Evolutionary conservation across 2,888 invertebrate genomes (phyloP).

Genomic region (Pterostichus madidus): DNA sequence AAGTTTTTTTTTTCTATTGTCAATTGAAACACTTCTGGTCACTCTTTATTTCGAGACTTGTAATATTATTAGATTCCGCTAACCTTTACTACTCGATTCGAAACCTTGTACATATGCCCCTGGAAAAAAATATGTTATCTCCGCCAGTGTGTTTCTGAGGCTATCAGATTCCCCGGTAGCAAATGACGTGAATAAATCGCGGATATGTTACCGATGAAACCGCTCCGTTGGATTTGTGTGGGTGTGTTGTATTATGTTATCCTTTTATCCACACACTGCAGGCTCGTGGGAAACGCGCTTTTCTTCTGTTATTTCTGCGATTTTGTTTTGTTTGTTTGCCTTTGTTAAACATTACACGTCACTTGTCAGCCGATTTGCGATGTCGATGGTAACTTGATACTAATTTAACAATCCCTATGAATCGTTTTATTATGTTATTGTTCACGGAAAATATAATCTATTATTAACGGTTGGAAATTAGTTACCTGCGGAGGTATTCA

Average conservation of each 20-base stretch:
- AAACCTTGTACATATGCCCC: background rate
- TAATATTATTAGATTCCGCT: too few species aligned
- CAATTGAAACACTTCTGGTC: too few species aligned
- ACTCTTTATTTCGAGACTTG: too few species aligned
- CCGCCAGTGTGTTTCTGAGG: background rate
- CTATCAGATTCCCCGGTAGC: slow-evolving; percentile 54
- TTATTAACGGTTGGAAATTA: slow-evolving; percentile 21
- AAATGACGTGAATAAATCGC: slow-evolving; percentile 58
- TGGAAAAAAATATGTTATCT: background rate
- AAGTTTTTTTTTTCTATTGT: too few species aligned
- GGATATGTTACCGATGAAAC: slow-evolving; percentile 30
- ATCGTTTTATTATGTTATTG: slow-evolving; percentile 9
- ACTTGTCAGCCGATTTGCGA: slow-evolving; percentile 60
- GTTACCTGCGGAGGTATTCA: slow-evolving; percentile 32
- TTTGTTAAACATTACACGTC: slow-evolving; percentile 55
- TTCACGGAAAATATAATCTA: slow-evolving; percentile 43
- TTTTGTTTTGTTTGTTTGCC: slow-evolving; percentile 51
- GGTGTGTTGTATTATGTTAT: slow-evolving; percentile 58
- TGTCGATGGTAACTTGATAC: slow-evolving; percentile 52
- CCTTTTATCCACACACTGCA: slow-evolving; percentile 10
- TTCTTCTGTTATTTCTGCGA: slow-evolving; percentile 43
- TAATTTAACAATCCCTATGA: slow-evolving; percentile 45
- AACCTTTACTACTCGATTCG: too few species aligned
- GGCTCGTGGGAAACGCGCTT: slow-evolving; percentile 54
- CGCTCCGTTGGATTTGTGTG: background rate